phyloP scores from a whole-genome alignment of 2,888 invertebrate genomes.

The Parthenolecanium corni region DNA sequence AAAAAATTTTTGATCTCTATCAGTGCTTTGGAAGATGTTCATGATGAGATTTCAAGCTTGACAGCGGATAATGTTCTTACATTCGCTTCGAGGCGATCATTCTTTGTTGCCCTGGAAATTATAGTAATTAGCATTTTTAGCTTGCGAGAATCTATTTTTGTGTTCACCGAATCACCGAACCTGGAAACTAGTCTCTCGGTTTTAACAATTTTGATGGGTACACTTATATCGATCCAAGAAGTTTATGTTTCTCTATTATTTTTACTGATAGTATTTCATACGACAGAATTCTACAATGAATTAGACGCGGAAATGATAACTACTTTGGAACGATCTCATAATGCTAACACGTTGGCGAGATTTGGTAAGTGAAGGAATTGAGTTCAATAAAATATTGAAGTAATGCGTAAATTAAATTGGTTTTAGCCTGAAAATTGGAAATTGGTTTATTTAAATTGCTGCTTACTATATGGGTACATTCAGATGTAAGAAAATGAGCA shows the following conservation, averaged over 20 bases:
- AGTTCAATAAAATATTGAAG: too few relatives aligned
- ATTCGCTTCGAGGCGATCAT: not conserved
- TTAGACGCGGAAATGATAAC: too few relatives aligned
- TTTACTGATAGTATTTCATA: not conserved
- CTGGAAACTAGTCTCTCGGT: not conserved
- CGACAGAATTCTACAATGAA: not conserved
- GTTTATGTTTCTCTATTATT: conserved; percentile 12
- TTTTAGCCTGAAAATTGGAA: too few relatives aligned
- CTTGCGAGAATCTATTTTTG: not conserved
- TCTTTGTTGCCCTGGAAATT: conserved; percentile 11
- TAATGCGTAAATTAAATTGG: not conserved
- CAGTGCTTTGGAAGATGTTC: conserved; percentile 2
- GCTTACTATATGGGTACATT: too few relatives aligned
- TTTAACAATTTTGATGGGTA: not conserved
- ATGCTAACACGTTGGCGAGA: too few relatives aligned
- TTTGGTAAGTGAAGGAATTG: conserved; percentile 9
- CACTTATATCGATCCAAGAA: conserved; percentile 4
- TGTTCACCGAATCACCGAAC: not conserved
- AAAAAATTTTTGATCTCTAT: conserved; percentile 3
- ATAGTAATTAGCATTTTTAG: not conserved
- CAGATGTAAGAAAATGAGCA: too few relatives aligned
- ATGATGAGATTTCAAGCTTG: conserved; percentile 3
- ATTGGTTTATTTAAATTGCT: too few relatives aligned
- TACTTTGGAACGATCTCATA: too few relatives aligned
- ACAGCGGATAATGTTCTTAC: not conserved